phyloP scores from a whole-genome alignment of 2,888 invertebrate genomes.

The Cotesia congregata region DNA sequence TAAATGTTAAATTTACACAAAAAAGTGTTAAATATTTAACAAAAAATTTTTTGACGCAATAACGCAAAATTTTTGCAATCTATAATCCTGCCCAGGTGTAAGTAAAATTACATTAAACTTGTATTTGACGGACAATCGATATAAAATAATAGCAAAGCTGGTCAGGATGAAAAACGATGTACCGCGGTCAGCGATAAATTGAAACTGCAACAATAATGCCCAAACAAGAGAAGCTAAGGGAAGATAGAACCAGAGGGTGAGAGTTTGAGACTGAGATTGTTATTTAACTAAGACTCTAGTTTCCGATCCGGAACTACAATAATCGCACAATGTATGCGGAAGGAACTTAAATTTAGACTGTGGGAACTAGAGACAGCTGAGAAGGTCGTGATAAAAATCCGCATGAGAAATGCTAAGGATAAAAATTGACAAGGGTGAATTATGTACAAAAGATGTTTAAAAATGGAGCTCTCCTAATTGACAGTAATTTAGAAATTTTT shows the following conservation, averaged over 20 bases:
- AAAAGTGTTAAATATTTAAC: too few relatives aligned
- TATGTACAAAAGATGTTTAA: slow-evolving; percentile 7
- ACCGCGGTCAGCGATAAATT: slow-evolving; percentile 55
- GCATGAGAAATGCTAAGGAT: slow-evolving; percentile 21
- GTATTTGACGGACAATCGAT: slow-evolving; percentile 16
- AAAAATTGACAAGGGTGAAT: slow-evolving; percentile 26
- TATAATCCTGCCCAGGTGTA: background rate
- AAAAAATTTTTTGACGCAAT: too few relatives aligned
- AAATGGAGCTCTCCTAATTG: slow-evolving; percentile 14
- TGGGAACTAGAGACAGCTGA: slow-evolving; percentile 63
- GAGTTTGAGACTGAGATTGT: slow-evolving; percentile 32
- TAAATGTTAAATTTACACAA: too few relatives aligned
- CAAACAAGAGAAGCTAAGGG: slow-evolving; percentile 39
- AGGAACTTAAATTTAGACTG: slow-evolving; percentile 51
- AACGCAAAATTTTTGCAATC: background rate
- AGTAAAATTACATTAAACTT: background rate
- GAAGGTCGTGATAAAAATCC: slow-evolving; percentile 36
- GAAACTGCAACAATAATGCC: slow-evolving; percentile 33
- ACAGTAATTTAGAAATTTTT: background rate
- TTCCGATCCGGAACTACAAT: slow-evolving; percentile 15
- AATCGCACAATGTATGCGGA: slow-evolving; percentile 40
- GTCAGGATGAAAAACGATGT: slow-evolving; percentile 13
- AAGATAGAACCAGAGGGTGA: slow-evolving; percentile 47
- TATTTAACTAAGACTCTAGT: background rate
- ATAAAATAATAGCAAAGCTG: background rate